These are phyloP conservation scores for Neosilurus hyrtlii DNA, from an alignment of 2,797 vertebrate genomes.

Conservation along the genomic window DNA sequence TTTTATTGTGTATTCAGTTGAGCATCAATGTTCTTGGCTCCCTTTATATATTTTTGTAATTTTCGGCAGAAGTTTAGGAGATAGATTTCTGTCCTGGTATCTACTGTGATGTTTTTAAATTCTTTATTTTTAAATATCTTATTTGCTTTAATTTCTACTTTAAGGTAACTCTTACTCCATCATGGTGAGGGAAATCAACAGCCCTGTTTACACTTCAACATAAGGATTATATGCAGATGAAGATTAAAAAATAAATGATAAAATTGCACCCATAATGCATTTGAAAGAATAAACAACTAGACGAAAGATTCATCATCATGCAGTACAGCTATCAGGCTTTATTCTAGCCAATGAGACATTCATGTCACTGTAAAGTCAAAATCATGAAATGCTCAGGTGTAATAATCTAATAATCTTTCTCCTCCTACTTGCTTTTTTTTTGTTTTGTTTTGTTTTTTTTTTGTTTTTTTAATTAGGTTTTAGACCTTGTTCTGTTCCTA, in stretches of 20 bases:
- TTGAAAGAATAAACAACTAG: background rate
- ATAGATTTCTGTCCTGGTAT: constrained; percentile 40
- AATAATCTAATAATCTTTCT: background rate
- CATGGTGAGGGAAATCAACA: background rate
- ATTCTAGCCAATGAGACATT: background rate
- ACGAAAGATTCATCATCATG: background rate
- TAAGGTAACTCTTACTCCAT: constrained; percentile 52
- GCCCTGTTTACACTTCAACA: background rate
- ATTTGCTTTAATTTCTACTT: constrained; percentile 54
- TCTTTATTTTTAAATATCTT: constrained; percentile 61
- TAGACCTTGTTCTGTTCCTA: background rate
- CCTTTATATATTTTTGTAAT: constrained; percentile 63
- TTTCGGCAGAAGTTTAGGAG: constrained; percentile 56
- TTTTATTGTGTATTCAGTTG: constrained; percentile 61
- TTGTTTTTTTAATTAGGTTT: background rate
- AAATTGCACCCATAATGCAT: background rate
- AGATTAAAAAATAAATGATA: background rate
- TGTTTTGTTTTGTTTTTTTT: background rate
- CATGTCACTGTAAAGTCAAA: background rate
- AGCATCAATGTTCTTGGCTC: constrained; percentile 65
- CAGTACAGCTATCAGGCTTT: background rate
- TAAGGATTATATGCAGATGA: background rate
- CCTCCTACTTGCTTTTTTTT: background rate
- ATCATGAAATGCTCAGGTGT: background rate
- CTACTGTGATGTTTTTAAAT: constrained; percentile 57